Evolutionary conservation across 2,797 vertebrate species (phyloP).

Genomic region (Momotus momota): DNA sequence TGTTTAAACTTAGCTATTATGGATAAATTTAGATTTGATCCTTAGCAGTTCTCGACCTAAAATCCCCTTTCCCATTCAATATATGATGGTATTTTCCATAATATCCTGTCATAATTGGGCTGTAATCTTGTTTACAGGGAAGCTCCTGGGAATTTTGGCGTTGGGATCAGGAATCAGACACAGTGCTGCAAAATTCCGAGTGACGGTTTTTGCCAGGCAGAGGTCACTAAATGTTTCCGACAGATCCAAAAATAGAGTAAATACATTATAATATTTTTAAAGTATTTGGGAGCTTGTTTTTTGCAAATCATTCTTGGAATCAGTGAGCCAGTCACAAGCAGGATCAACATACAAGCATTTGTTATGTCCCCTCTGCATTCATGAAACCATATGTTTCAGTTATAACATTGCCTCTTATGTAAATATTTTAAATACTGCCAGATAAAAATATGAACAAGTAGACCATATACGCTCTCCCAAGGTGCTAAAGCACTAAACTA

Average conservation of each 20-base stretch:
- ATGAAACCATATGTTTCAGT: not conserved
- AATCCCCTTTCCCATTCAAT: not conserved
- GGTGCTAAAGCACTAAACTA: not conserved
- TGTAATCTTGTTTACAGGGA: not conserved
- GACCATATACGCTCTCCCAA: not conserved
- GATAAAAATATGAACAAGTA: not conserved
- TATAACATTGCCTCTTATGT: not conserved
- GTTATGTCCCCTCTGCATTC: not conserved
- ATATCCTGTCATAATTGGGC: not conserved
- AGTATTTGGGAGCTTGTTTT: not conserved
- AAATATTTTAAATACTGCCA: not conserved
- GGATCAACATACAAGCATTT: not conserved
- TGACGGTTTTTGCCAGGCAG: not conserved
- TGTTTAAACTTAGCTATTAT: not conserved
- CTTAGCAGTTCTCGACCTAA: not conserved
- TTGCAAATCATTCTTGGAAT: not conserved
- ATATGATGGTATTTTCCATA: not conserved
- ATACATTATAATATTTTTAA: not conserved
- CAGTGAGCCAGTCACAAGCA: not conserved
- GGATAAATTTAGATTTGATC: not conserved
- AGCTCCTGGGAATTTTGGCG: constrained; percentile 13
- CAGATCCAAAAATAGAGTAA: not conserved
- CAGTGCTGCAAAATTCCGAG: not conserved
- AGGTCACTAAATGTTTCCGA: not conserved
- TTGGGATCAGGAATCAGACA: not conserved